Evolutionary conservation across 35 echinoderm and acorn worm genomes (phyloP).

Genomic region (Apostichopus californicus): DNA sequence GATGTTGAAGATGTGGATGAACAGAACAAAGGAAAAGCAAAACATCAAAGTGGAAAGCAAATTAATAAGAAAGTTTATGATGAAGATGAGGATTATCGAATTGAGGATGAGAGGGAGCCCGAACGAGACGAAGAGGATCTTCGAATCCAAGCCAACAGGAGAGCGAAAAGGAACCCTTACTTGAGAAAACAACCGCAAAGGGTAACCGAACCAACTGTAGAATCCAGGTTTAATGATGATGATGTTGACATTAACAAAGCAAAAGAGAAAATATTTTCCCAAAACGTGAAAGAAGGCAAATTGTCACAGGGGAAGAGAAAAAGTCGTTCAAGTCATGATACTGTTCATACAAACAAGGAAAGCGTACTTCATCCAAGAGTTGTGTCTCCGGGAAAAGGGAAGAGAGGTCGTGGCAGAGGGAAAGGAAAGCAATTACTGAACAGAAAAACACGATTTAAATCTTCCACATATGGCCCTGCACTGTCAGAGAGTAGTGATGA

Average conservation of each 20-base stretch:
- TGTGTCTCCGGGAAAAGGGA: background rate
- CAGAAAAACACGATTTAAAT: slow-evolving; percentile 5
- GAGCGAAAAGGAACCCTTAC: slow-evolving; percentile 34
- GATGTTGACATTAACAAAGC: background rate
- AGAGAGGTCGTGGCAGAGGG: background rate
- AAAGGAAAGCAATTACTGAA: slow-evolving; percentile 46
- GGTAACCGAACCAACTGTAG: background rate
- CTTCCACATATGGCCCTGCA: slow-evolving; percentile 16
- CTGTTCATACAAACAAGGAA: background rate
- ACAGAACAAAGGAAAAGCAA: background rate
- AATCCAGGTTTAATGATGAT: too few species aligned
- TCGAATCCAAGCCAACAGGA: slow-evolving; percentile 5
- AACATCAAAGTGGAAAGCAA: too few species aligned
- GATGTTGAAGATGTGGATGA: background rate
- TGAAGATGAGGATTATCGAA: slow-evolving; percentile 33
- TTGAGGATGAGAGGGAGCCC: background rate
- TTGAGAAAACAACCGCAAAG: background rate
- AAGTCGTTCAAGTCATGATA: background rate
- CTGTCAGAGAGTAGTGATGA: slow-evolving; percentile 61
- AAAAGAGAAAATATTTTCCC: background rate
- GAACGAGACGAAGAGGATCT: too few species aligned
- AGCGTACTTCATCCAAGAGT: background rate
- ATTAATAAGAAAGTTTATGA: background rate
- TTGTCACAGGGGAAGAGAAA: background rate
- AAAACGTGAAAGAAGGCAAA: background rate